Evolutionary conservation across 2,797 vertebrate genomes (phyloP).

Genomic region (Natrix natrix): DNA sequence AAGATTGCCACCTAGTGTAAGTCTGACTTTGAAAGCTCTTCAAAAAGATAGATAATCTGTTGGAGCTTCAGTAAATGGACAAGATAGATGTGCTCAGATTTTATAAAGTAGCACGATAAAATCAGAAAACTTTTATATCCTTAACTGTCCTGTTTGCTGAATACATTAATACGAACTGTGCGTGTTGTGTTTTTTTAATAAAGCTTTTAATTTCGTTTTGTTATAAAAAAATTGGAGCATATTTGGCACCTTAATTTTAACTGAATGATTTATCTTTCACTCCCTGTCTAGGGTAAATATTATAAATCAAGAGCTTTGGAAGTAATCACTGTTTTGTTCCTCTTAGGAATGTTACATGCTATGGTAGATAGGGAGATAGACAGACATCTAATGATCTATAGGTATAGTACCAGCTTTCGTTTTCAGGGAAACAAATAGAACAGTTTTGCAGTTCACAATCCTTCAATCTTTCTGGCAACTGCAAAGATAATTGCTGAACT

Average conservation of each 20-base stretch:
- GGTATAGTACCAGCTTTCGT: background rate
- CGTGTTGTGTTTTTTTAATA: background rate
- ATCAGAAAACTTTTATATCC: background rate
- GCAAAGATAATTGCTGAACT: background rate
- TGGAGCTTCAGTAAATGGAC: background rate
- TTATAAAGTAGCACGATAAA: background rate
- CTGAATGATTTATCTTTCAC: background rate
- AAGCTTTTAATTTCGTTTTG: slow-evolving; percentile 17
- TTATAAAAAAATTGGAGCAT: slow-evolving; percentile 8
- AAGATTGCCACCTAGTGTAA: slow-evolving; percentile 24
- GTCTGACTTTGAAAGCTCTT: background rate
- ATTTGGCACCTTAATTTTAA: slow-evolving; percentile 6
- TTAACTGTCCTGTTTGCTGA: background rate
- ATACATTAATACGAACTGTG: background rate
- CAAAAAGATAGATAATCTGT: background rate
- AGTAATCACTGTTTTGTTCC: slow-evolving; percentile 16
- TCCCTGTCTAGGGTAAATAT: background rate
- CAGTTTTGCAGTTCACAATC: background rate
- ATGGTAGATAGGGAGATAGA: background rate
- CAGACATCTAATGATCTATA: background rate
- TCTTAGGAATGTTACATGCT: background rate
- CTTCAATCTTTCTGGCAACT: background rate
- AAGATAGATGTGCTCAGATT: background rate
- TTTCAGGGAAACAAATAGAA: slow-evolving; percentile 16
- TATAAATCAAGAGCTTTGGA: slow-evolving; percentile 7